Base-by-base conservation (phyloP, 2,888 invertebrate species). In the Aphidius colemani region DNA sequence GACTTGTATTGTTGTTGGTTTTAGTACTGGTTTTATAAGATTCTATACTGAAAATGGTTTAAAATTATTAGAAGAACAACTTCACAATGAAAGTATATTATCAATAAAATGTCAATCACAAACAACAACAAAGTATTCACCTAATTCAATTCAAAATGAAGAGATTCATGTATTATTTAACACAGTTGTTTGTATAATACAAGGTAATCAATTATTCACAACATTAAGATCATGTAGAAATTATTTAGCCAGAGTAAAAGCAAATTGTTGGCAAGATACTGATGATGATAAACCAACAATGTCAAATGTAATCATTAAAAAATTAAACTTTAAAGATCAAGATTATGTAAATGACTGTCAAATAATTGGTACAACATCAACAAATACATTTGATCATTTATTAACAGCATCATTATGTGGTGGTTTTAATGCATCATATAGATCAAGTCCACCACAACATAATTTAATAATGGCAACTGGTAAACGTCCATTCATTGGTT, bases 1-100 rank as follows among this genome's bases (percentile, higher is more conserved):
- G 97, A 96, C 95, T 10, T 96, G 95, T 78, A 87, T 97, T 66
- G 88, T 91, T 66, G 87, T 95, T 64, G 98, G 97, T 10, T 92
- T 93, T 75, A 89, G 88, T 72, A 91, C 93, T 70, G 98, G 98
- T 13, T 88, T 86, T 83, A 86, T 97, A 9, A 86, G 91, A 67
- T 95, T 96, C 83, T 96, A 94, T 78, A 94, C 95, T 2, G 96
- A 97, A 80, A 90, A 89, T 68, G 95, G 95, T 11, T 89, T 90
- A 63, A 84, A 94, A 67, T 83, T 98, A 55, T 84, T 95, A 50
- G 89, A 90, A 53, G 96, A 97, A 78, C 89, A 91, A 77, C 86
- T 95, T 66, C 95, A 96, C 77, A 90, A 91, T 73, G 93, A 91
- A 76, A 87, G 90, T 7, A 91, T 96, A 10, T 82, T 88, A 61